Percentiles rank a stretch among this genome's conserved stretches.
These are phyloP conservation scores for Macquaria ambigua DNA, from an alignment of 2,113 vertebrate species.

Conservation along the genomic window DNA sequence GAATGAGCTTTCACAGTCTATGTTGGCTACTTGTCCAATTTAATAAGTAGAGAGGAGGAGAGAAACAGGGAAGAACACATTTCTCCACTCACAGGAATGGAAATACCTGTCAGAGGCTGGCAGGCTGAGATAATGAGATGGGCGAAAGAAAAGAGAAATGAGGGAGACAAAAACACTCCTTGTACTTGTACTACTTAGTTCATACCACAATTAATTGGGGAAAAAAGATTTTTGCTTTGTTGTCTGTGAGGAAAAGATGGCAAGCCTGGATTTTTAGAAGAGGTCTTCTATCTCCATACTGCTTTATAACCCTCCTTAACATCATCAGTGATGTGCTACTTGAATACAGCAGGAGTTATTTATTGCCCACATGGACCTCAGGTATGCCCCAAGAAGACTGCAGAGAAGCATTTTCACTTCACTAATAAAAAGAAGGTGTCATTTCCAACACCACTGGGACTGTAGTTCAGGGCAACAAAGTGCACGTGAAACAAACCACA, in stretches of 20 bases:
- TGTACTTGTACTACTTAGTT: conserved; percentile 6
- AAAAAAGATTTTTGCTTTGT: not conserved
- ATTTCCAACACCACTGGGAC: conserved; percentile 13
- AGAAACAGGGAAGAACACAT: conserved; percentile 1
- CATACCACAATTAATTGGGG: conserved; percentile 8
- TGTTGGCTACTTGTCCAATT: conserved; percentile 52
- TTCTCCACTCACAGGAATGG: conserved; percentile 34
- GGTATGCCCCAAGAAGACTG: not conserved
- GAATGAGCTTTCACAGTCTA: conserved; percentile 23
- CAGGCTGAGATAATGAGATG: conserved; percentile 42
- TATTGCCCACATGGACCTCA: not conserved
- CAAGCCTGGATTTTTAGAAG: conserved; percentile 2
- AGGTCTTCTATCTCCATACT: not conserved
- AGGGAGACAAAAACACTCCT: conserved; percentile 14
- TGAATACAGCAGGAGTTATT: not conserved
- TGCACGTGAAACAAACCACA: not conserved
- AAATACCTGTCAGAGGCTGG: conserved; percentile 86
- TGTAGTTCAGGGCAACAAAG: not conserved
- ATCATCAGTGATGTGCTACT: not conserved
- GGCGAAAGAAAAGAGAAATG: conserved; percentile 6
- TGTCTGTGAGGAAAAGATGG: not conserved
- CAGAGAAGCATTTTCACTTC: conserved; percentile 24
- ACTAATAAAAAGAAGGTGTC: not conserved
- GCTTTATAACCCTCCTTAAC: not conserved
- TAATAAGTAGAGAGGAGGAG: conserved; percentile 39